phyloP scores from a whole-genome alignment of 2,888 invertebrate genomes.

The Acanthopleura granulata region DNA sequence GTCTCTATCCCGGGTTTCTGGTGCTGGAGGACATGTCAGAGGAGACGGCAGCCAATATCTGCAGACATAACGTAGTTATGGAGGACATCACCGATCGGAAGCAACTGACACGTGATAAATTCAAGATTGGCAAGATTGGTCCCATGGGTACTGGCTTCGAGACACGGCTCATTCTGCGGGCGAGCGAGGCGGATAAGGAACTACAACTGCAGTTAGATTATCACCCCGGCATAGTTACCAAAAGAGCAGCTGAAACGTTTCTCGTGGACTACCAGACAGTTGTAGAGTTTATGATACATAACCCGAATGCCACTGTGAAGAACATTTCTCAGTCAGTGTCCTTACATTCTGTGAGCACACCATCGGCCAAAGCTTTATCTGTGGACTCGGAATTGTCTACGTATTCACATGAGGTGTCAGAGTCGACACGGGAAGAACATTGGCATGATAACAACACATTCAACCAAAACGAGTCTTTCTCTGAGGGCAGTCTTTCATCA shows the following conservation, averaged over 20 bases:
- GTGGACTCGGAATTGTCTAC: too few species aligned
- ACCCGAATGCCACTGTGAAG: too few species aligned
- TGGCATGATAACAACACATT: too few species aligned
- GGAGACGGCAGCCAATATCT: background rate
- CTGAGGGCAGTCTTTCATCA: too few species aligned
- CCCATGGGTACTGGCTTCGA: background rate
- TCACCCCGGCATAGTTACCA: background rate
- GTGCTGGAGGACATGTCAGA: background rate
- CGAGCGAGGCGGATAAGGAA: background rate
- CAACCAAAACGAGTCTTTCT: too few species aligned
- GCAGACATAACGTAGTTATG: background rate
- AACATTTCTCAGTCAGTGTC: too few species aligned
- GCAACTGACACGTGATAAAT: background rate
- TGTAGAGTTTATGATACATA: too few species aligned
- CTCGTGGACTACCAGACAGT: too few species aligned
- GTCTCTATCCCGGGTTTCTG: background rate
- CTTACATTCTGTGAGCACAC: too few species aligned
- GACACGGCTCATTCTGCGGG: background rate
- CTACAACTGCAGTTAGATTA: background rate
- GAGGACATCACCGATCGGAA: background rate
- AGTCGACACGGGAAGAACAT: too few species aligned
- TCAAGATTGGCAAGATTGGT: background rate
- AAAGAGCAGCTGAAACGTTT: background rate
- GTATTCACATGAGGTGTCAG: too few species aligned
- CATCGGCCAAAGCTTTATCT: too few species aligned